Evolutionary conservation across 2,888 invertebrate genomes (phyloP).

Genomic region (Callinectes sapidus): DNA sequence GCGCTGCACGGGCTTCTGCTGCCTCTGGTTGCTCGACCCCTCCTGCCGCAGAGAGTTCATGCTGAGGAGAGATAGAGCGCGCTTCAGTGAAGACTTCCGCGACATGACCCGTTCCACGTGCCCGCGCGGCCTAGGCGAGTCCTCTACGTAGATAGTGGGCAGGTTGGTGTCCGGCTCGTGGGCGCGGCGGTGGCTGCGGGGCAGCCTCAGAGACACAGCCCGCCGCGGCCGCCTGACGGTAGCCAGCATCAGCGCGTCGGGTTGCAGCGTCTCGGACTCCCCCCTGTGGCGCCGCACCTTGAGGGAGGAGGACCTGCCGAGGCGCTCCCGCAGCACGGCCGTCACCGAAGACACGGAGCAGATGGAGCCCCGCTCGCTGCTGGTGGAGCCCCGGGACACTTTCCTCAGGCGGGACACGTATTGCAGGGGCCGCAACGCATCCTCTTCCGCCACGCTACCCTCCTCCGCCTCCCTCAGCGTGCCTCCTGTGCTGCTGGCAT

Average conservation of each 20-base stretch:
- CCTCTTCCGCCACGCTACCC: background rate
- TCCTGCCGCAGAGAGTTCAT: slow-evolving; percentile 58
- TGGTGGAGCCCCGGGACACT: slow-evolving; percentile 46
- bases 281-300: slow-evolving; percentile 51
- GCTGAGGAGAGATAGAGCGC: slow-evolving; percentile 65
- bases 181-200: slow-evolving; percentile 59
- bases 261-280: slow-evolving; percentile 21
- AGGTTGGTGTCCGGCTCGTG: slow-evolving; percentile 66
- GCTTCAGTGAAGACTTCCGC: slow-evolving; percentile 65
- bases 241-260: background rate
- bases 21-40: slow-evolving; percentile 40
- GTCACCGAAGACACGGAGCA: slow-evolving; percentile 55
- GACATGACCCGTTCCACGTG: background rate
- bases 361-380: slow-evolving; percentile 59
- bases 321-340: slow-evolving; percentile 51
- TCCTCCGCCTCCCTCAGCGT: background rate
- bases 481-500: background rate
- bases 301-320: slow-evolving; percentile 55
- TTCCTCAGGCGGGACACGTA: slow-evolving; percentile 32
- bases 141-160: slow-evolving; percentile 70
- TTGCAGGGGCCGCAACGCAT: slow-evolving; percentile 49
- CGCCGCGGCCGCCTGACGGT: slow-evolving; percentile 47
- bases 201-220: slow-evolving; percentile 66
- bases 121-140: slow-evolving; percentile 51
- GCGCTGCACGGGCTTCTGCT: slow-evolving; percentile 67